Conservation (phyloP, 2,797 vertebrate genomes). For the Prunella strophiata region DNA sequence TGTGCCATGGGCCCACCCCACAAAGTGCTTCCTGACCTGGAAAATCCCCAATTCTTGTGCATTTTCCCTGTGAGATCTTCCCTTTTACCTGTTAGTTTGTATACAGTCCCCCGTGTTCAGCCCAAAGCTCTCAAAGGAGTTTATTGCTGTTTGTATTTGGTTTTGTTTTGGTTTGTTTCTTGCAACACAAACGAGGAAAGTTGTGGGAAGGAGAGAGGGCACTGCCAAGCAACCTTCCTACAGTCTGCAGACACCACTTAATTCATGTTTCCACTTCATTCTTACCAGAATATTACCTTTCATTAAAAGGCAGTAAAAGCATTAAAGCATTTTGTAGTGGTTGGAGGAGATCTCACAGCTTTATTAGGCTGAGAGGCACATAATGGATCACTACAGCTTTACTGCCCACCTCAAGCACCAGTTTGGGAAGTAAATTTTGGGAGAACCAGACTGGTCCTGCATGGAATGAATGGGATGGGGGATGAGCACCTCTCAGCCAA, state of each 20-base stretch:
- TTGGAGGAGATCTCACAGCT: background rate
- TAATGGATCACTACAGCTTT: background rate
- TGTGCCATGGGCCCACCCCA: accelerated
- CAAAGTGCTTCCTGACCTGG: background rate
- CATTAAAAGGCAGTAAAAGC: background rate
- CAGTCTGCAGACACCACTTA: background rate
- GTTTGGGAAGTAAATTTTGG: background rate
- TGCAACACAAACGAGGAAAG: background rate
- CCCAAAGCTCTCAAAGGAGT: background rate
- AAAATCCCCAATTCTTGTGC: background rate
- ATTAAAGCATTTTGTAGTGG: background rate
- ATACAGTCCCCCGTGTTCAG: background rate
- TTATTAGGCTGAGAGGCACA: background rate
- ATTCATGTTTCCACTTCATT: background rate
- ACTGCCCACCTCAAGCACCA: background rate
- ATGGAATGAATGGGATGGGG: accelerated
- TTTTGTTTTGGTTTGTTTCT: background rate
- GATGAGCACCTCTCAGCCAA: background rate
- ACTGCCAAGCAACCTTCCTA: background rate
- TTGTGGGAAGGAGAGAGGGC: background rate
- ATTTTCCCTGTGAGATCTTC: background rate
- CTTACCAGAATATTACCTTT: background rate
- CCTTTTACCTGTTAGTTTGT: background rate
- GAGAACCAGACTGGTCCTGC: accelerated
- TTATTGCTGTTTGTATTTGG: background rate